Evolutionary conservation across 1,140 invertebrate species (phyloP).

Genomic region (Temnothorax nylanderi): DNA sequence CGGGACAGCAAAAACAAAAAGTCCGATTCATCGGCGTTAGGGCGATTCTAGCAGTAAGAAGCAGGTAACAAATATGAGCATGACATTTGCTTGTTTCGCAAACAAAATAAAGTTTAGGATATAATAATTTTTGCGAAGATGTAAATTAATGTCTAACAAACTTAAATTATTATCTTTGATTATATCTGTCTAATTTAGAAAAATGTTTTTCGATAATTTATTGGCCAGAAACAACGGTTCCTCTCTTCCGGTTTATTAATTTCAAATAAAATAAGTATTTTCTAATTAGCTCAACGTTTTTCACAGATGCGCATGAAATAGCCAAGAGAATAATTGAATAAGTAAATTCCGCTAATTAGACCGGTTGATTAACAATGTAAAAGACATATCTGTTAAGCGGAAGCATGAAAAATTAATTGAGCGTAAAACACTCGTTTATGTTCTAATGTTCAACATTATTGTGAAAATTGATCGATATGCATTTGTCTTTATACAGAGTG

Average conservation of each 20-base stretch:
- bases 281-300: constrained; percentile 2
- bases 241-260: background rate
- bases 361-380: background rate
- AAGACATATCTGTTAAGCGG: background rate
- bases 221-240: background rate
- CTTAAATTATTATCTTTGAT: background rate
- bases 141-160: constrained; percentile 14
- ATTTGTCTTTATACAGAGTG: constrained; percentile 84
- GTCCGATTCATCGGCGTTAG: constrained; percentile 95
- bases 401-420: background rate
- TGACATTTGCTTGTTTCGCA: background rate
- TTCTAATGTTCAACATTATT: background rate
- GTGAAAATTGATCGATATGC: constrained; percentile 28
- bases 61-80: constrained; percentile 87
- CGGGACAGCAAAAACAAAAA: constrained; percentile 95
- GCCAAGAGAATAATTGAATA: background rate
- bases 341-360: background rate
- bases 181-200: background rate
- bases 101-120: constrained; percentile 11
- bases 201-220: constrained; percentile 27
- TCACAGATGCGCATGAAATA: background rate
- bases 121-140: background rate
- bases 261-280: constrained; percentile 6
- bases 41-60: constrained; percentile 95
- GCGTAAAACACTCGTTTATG: background rate